A percentile compares a stretch with the other conserved stretches of the same genome.
Conservation (phyloP, 1,140 invertebrate genomes). For the Drosophila biarmipes region DNA sequence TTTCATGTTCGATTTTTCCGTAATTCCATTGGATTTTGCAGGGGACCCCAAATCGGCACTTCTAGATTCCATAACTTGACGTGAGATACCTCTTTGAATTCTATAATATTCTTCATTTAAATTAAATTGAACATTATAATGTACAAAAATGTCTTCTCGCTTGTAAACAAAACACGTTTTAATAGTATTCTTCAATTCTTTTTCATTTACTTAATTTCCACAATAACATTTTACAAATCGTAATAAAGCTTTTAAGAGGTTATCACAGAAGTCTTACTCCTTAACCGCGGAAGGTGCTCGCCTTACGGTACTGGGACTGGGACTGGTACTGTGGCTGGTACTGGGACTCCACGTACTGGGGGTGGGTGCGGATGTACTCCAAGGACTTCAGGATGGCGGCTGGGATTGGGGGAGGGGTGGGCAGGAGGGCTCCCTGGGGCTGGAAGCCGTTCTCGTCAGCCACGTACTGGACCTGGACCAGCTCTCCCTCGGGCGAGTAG, state of each 20-base stretch:
- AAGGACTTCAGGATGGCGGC: conserved; percentile 87
- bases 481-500: conserved; percentile 84
- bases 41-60: too few species aligned
- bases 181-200: too few species aligned
- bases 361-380: conserved; percentile 86
- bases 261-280: too few species aligned
- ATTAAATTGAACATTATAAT: too few species aligned
- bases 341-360: conserved; percentile 59
- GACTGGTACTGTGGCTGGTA: too few species aligned
- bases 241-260: conserved; percentile 30
- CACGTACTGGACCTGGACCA: conserved; percentile 86
- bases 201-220: neutral
- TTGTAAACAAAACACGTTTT: too few species aligned
- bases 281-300: conserved; percentile 16
- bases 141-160: too few species aligned
- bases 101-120: too few species aligned
- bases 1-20: too few species aligned
- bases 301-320: neutral
- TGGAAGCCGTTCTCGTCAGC: conserved; percentile 92
- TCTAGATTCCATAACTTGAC: too few species aligned
- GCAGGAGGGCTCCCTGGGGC: conserved; percentile 89
- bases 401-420: conserved; percentile 92
- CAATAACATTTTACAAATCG: conserved; percentile 12
- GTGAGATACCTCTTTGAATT: too few species aligned
- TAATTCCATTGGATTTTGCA: too few species aligned